These are phyloP conservation scores for Halcyon chelicuti DNA, from an alignment of 2,797 vertebrate genomes.

Conservation along the genomic window DNA sequence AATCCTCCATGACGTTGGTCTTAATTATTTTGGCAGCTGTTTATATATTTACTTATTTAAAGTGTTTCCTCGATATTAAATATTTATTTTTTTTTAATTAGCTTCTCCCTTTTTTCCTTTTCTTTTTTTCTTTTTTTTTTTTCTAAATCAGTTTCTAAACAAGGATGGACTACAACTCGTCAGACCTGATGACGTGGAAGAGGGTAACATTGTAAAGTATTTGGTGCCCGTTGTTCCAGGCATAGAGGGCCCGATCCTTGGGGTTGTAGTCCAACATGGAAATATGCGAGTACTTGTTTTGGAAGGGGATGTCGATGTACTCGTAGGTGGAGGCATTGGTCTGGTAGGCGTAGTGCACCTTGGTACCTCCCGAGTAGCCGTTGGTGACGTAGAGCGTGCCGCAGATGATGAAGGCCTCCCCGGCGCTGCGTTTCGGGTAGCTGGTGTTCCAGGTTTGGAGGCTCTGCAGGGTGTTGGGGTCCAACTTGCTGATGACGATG, in stretches of 20 bases:
- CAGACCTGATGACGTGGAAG: constrained; percentile 95
- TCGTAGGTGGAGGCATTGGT: constrained; percentile 98
- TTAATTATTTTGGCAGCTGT: constrained; percentile 58
- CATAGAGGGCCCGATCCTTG: constrained; percentile 93
- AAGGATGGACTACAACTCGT: constrained; percentile 87
- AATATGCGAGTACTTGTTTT: constrained; percentile 97
- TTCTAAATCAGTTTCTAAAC: neutral
- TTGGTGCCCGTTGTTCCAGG: constrained; percentile 98
- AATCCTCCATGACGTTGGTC: constrained; percentile 15
- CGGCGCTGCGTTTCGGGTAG: constrained; percentile 95
- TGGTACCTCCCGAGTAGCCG: constrained; percentile 94
- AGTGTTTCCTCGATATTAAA: constrained; percentile 8
- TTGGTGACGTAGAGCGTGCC: constrained; percentile 97
- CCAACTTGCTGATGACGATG: constrained; percentile 96
- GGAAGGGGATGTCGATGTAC: constrained; percentile 96
- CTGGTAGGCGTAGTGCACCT: constrained; percentile 96
- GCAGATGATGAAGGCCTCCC: constrained; percentile 98
- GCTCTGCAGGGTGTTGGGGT: constrained; percentile 92
- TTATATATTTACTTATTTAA: neutral
- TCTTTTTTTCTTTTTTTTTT: neutral
- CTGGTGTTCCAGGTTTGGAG: constrained; percentile 95
- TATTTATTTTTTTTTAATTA: neutral
- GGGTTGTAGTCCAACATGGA: constrained; percentile 99
- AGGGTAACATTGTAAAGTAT: constrained; percentile 97
- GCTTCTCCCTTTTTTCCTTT: neutral